Conservation (phyloP, 2,797 vertebrate genomes). For the Thamnophis elegans region DNA sequence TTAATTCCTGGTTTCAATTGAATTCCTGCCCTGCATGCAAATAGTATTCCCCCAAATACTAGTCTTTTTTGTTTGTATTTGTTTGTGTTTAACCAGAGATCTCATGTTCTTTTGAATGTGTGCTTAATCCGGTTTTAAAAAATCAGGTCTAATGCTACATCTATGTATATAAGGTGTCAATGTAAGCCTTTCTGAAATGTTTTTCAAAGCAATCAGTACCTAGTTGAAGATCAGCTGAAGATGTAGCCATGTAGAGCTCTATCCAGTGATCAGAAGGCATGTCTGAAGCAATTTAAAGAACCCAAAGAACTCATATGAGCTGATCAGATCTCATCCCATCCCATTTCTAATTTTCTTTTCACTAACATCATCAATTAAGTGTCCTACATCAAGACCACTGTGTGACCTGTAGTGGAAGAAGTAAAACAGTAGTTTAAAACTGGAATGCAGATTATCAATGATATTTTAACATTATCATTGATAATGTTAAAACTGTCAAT, state of each 20-base stretch:
- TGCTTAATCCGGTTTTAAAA: neutral
- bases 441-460: neutral
- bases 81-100: neutral
- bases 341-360: neutral
- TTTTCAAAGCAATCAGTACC: neutral
- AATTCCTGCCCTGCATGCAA: neutral
- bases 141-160: neutral
- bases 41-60: neutral
- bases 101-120: neutral
- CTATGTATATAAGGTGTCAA: neutral
- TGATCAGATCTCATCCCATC: neutral
- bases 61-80: neutral
- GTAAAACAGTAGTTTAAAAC: neutral
- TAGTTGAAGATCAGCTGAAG: neutral
- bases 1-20: neutral
- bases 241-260: neutral
- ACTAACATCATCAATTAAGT: neutral
- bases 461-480: neutral
- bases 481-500: neutral
- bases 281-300: neutral
- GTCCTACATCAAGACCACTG: neutral
- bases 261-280: neutral
- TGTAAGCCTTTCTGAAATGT: neutral
- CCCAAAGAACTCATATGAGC: neutral
- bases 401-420: neutral